phyloP scores from a whole-genome alignment of 2,797 vertebrate species.

The Fundulus diaphanus region DNA sequence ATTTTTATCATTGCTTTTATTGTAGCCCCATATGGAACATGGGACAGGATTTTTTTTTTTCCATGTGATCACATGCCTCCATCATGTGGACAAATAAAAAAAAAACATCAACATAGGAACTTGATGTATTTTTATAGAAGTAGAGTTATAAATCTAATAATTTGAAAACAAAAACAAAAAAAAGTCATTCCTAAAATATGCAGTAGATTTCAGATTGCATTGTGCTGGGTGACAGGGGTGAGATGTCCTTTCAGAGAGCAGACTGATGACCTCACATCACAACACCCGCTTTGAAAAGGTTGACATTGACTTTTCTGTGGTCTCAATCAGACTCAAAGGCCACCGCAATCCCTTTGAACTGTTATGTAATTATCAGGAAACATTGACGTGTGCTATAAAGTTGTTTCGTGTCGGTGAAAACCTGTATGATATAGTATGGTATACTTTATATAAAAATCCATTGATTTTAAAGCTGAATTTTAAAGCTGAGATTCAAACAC shows the following conservation, averaged over 20 bases:
- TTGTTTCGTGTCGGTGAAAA: constrained; percentile 39
- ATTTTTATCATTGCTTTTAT: neutral
- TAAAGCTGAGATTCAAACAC: constrained; percentile 6
- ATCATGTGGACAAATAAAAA: neutral
- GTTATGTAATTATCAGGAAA: constrained; percentile 27
- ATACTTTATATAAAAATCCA: constrained; percentile 3
- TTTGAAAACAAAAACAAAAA: constrained; percentile 7
- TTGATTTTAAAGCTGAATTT: constrained; percentile 28
- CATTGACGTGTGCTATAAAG: constrained; percentile 18
- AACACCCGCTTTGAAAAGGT: constrained; percentile 43
- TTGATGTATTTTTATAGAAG: neutral
- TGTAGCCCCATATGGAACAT: neutral
- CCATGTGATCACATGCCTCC: neutral
- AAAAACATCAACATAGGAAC: neutral
- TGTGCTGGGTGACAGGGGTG: neutral
- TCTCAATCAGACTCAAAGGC: constrained; percentile 52
- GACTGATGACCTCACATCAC: constrained; percentile 40
- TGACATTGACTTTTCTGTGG: constrained; percentile 25
- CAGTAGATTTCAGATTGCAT: neutral
- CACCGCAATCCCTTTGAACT: constrained; percentile 39
- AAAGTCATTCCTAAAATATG: neutral
- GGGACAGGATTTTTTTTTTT: neutral
- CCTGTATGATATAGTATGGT: neutral
- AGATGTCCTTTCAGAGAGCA: constrained; percentile 18
- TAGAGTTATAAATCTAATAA: neutral